Base-by-base conservation (phyloP, 2,113 vertebrate genomes). In the Telmatochromis brichardi region DNA sequence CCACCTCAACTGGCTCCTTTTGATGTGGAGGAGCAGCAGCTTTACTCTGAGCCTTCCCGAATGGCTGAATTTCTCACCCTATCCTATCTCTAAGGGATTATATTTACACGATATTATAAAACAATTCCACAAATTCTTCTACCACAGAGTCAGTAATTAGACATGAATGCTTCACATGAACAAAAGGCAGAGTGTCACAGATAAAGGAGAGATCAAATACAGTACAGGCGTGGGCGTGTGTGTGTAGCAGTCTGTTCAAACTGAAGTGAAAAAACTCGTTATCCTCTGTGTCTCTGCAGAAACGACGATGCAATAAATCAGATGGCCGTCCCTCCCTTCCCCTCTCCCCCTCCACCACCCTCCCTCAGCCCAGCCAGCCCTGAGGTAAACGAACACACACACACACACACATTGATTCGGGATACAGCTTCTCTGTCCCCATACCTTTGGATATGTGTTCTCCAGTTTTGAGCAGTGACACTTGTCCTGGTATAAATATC, bases 301-400 rank as follows among this genome's bases (percentile, higher is more conserved):
- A 96, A 97, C 84, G 97, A 98, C 91, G 98, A 98, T 89, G 98
- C 98, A 3, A 93, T 98, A 90, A 97, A 96, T 89, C 98, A 98
- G 93, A 98, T 98, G 99, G 98, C 98, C 0, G 98, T 99, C 26
- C 83, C 96, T 60, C 98, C 98, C 10, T 97, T 97, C 85, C 96
- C 97, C 0, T 58, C 96, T 17, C 96, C 96, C 13, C 91, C 96
- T 54, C 94, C 95, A 51, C 96, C 96, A 5, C 96, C 96, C 2
- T 5, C 15, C 13, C 45, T 94, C 94, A 87, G 93, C 95, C 65
- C 90, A 0, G 57, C 68, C 42, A 82, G 21, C 78, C 19, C 84
- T n/a, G 97, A 98, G 97, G 98, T 99, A 96, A 96, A 87, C 58
- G 3, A 11, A 19, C 6, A 53, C 13, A n/a, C 9, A 88, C 11